Percentiles rank a stretch among this genome's conserved stretches.
Evolutionary conservation across 2,888 invertebrate species (phyloP).

Genomic region (Ptychoptera contaminata): DNA sequence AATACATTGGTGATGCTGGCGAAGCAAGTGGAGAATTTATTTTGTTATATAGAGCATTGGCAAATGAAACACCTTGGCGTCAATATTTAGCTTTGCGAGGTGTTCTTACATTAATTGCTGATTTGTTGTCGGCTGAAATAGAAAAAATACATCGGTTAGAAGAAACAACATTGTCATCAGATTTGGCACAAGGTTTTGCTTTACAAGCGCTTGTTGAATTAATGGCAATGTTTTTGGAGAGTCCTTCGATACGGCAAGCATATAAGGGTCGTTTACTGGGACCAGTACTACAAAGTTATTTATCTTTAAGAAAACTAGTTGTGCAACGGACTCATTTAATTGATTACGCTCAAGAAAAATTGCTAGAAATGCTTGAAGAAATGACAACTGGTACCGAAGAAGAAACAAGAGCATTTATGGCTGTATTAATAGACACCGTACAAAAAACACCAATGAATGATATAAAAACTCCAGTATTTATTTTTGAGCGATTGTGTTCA

Average conservation of each 20-base stretch:
- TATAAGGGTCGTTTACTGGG: slow-evolving; percentile 79
- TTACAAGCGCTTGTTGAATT: slow-evolving; percentile 80
- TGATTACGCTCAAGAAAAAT: slow-evolving; percentile 91
- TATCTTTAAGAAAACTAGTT: slow-evolving; percentile 76
- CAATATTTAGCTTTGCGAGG: slow-evolving; percentile 82
- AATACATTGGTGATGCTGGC: slow-evolving; percentile 72
- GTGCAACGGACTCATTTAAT: slow-evolving; percentile 89
- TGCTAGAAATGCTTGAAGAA: slow-evolving; percentile 83
- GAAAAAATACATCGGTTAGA: slow-evolving; percentile 76
- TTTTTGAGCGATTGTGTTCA: slow-evolving; percentile 91
- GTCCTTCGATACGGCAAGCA: slow-evolving; percentile 70
- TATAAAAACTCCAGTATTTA: slow-evolving; percentile 91
- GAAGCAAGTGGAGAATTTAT: slow-evolving; percentile 88
- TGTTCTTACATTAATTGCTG: slow-evolving; percentile 68
- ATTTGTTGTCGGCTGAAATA: slow-evolving; percentile 76
- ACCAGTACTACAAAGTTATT: slow-evolving; percentile 66
- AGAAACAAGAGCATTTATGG: slow-evolving; percentile 94
- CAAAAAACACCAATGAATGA: slow-evolving; percentile 82
- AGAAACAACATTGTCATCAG: slow-evolving; percentile 83
- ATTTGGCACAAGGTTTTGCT: slow-evolving; percentile 87
- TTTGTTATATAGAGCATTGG: slow-evolving; percentile 66
- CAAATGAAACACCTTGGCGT: slow-evolving; percentile 80
- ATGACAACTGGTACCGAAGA: slow-evolving; percentile 92
- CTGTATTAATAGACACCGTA: slow-evolving; percentile 90
- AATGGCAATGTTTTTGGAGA: slow-evolving; percentile 75